phyloP scores from a whole-genome alignment of 1,140 invertebrate species.

The Ceratina japonica region DNA sequence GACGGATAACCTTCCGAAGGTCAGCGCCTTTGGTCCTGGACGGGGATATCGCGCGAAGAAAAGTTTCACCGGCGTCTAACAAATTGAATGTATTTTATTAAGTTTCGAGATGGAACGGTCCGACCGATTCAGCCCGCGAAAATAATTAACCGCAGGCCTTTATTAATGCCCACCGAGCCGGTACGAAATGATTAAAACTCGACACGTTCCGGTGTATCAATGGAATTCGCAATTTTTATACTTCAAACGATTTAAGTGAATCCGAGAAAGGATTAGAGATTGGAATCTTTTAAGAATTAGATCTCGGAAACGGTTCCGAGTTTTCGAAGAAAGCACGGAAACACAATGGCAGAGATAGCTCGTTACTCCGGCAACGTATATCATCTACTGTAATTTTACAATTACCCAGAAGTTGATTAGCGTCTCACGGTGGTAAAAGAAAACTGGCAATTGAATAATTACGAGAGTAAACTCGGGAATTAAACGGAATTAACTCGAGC shows the following conservation, averaged over 20 bases:
- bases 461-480: no score
- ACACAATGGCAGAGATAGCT: no score
- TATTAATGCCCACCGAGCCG: neutral
- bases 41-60: slow-evolving; percentile 29
- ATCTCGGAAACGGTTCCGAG: neutral
- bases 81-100: slow-evolving; percentile 42
- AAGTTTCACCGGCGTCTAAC: slow-evolving; percentile 8
- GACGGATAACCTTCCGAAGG: slow-evolving; percentile 69
- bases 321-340: neutral
- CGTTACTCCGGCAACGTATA: no score
- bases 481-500: no score
- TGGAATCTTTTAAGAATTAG: neutral
- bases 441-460: no score
- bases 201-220: neutral
- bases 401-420: no score
- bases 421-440: no score
- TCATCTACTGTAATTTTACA: no score
- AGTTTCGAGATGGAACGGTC: slow-evolving; percentile 5
- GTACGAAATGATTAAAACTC: neutral
- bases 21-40: slow-evolving; percentile 64
- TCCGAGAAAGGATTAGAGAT: neutral
- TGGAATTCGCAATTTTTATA: neutral
- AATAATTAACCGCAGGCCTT: slow-evolving; percentile 29
- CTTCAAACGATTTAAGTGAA: neutral
- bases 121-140: neutral